phyloP scores from a whole-genome alignment of 2,113 vertebrate species.

The Pitta sordida region DNA sequence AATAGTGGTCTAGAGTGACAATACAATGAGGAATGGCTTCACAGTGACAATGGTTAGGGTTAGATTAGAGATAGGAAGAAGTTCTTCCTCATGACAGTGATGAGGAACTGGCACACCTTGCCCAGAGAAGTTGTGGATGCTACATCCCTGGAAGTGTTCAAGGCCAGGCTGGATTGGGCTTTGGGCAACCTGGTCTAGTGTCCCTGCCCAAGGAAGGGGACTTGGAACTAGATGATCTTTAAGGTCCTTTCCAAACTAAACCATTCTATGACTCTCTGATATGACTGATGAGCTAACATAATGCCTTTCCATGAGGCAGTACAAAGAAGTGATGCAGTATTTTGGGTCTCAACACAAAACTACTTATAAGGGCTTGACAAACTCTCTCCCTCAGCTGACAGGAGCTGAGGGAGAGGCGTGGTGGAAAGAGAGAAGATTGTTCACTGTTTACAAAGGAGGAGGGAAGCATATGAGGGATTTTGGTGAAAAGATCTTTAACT shows the following conservation, averaged over 20 bases:
- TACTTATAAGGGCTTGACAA: neutral
- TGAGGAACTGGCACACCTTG: neutral
- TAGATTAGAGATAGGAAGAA: neutral
- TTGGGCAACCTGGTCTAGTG: neutral
- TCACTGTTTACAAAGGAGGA: neutral
- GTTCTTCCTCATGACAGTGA: neutral
- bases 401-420: neutral
- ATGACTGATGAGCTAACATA: accelerated
- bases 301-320: neutral
- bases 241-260: neutral
- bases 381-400: neutral
- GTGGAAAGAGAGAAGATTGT: neutral
- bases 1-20: neutral
- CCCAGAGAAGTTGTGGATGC: neutral
- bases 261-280: neutral
- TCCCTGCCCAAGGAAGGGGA: neutral
- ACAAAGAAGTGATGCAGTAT: neutral
- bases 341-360: neutral
- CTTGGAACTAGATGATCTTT: neutral
- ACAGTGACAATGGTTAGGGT: neutral
- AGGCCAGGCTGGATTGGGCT: neutral
- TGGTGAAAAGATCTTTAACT: neutral
- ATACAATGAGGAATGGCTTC: neutral
- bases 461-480: neutral
- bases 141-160: neutral